These are phyloP conservation scores for Agrotis clavis DNA, from an alignment of 2,888 invertebrate species.

Conservation along the genomic window DNA sequence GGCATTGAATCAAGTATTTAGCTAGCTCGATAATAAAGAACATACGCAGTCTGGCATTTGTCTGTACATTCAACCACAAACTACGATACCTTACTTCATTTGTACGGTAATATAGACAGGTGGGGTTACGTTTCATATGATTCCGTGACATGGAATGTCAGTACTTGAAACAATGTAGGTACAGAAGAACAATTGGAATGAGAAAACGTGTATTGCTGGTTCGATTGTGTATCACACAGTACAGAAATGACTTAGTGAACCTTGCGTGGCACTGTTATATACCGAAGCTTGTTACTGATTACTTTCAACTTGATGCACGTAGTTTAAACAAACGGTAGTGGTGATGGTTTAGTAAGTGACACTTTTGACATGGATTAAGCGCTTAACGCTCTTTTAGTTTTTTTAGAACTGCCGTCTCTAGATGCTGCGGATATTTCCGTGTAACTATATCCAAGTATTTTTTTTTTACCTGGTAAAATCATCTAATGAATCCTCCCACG, in stretches of 20 bases:
- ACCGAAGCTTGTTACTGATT: too few species aligned
- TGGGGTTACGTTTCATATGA: constrained; percentile 39
- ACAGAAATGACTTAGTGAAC: neutral
- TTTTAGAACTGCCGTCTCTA: too few species aligned
- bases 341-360: too few species aligned
- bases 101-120: constrained; percentile 5
- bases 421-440: too few species aligned
- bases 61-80: constrained; percentile 6
- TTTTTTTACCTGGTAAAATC: too few species aligned
- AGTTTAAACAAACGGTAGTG: too few species aligned
- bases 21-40: constrained; percentile 14
- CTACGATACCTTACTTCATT: constrained; percentile 10
- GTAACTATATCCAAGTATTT: too few species aligned
- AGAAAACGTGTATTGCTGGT: constrained; percentile 13
- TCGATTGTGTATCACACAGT: constrained; percentile 22
- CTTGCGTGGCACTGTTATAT: too few species aligned
- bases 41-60: constrained; percentile 36
- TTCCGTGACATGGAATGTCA: constrained; percentile 19
- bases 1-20: constrained; percentile 49
- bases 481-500: too few species aligned
- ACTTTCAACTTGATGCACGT: too few species aligned
- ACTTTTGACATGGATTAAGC: too few species aligned
- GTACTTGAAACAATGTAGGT: constrained; percentile 48
- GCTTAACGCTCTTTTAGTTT: too few species aligned
- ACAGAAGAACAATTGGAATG: constrained; percentile 42